These are phyloP conservation scores for Poecilia latipinna DNA, from an alignment of 2,113 vertebrate species.

Conservation along the genomic window DNA sequence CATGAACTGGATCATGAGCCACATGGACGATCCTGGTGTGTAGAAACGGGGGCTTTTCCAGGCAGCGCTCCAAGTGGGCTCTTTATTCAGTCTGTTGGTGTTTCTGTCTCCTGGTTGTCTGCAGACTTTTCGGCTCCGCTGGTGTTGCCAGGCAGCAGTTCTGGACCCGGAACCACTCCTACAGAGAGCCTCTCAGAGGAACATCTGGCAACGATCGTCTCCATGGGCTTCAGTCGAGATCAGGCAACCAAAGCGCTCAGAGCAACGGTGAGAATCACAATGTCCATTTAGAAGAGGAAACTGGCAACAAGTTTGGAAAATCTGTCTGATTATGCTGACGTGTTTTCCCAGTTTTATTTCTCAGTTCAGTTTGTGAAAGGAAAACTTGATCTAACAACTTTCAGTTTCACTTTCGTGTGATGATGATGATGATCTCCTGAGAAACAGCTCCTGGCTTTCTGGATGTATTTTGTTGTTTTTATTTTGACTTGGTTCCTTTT, in stretches of 20 bases:
- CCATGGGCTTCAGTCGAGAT: slow-evolving; percentile 98
- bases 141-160: slow-evolving; percentile 92
- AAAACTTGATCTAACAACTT: background rate
- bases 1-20: slow-evolving; percentile 99
- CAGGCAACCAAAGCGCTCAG: slow-evolving; percentile 94
- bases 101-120: slow-evolving; percentile 43
- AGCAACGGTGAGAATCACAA: slow-evolving; percentile 86
- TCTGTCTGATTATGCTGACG: too few relatives aligned
- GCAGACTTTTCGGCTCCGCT: slow-evolving; percentile 94
- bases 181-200: slow-evolving; percentile 91
- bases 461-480: background rate
- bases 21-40: slow-evolving; percentile 98
- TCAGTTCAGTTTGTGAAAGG: too few relatives aligned
- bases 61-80: background rate
- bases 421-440: background rate
- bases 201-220: slow-evolving; percentile 94
- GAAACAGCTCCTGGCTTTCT: background rate
- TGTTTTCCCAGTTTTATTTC: too few relatives aligned
- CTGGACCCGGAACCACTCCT: slow-evolving; percentile 82
- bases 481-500: background rate
- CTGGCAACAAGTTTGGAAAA: too few relatives aligned
- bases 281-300: background rate
- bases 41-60: background rate
- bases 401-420: background rate
- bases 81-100: background rate